A percentile compares a stretch with the other conserved stretches of the same genome.
phyloP scores from a whole-genome alignment of 2,888 invertebrate genomes.

The Agrenia bidenticulata region DNA sequence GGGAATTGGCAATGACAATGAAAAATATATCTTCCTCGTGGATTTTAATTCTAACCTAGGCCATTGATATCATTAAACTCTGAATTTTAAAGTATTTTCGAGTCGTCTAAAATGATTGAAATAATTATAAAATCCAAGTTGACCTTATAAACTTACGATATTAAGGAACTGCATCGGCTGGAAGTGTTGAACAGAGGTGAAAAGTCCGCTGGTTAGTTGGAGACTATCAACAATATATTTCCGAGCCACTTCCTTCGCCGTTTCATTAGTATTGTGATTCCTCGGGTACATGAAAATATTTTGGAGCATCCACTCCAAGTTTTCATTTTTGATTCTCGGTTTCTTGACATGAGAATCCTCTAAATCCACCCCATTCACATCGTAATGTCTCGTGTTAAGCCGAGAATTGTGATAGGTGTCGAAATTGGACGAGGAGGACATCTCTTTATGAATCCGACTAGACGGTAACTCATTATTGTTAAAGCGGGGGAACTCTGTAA shows the following conservation, averaged over 20 bases:
- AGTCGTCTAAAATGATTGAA: too few species aligned
- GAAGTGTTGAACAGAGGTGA: constrained; percentile 51
- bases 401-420: constrained; percentile 14
- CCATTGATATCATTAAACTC: too few species aligned
- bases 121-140: too few species aligned
- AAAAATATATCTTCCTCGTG: too few species aligned
- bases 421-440: background rate
- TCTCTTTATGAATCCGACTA: background rate
- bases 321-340: constrained; percentile 46
- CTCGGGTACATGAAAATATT: constrained; percentile 52
- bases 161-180: constrained; percentile 51
- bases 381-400: constrained; percentile 41
- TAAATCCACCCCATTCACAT: constrained; percentile 23
- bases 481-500: constrained; percentile 15
- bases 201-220: constrained; percentile 47
- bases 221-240: constrained; percentile 52
- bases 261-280: constrained; percentile 52
- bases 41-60: too few species aligned
- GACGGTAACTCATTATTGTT: background rate
- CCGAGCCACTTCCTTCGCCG: constrained; percentile 50
- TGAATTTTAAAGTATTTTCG: too few species aligned
- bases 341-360: constrained; percentile 21
- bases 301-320: constrained; percentile 52
- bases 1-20: too few species aligned
- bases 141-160: constrained; percentile 50